Evolutionary conservation across 2,888 invertebrate genomes (phyloP).

Genomic region (Hypomecis atomaria): DNA sequence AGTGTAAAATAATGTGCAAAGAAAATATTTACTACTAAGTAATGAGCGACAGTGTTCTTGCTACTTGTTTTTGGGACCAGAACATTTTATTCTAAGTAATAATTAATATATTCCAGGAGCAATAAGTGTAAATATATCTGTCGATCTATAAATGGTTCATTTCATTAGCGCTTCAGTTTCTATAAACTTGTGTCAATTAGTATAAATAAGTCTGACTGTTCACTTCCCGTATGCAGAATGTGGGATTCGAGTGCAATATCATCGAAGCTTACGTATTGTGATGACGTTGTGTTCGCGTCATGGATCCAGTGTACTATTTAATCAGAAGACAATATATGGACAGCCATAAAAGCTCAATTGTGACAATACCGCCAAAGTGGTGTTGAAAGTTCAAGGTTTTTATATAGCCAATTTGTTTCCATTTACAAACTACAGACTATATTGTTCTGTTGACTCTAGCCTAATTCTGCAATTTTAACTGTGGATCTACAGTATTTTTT

Average conservation of each 20-base stretch:
- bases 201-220: conserved; percentile 57
- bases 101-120: no score
- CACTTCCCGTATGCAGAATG: conserved; percentile 52
- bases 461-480: no score
- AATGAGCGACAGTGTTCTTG: conserved; percentile 17
- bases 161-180: conserved; percentile 39
- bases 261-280: conserved; percentile 32
- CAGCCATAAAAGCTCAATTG: background rate
- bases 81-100: no score
- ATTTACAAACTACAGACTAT: background rate
- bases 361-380: no score
- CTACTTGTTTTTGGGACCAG: background rate
- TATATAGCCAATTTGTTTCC: background rate
- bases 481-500: no score
- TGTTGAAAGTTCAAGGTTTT: no score
- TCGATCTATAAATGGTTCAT: conserved; percentile 43
- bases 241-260: conserved; percentile 56
- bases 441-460: no score
- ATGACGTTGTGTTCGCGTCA: conserved; percentile 46
- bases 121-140: conserved; percentile 1
- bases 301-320: conserved; percentile 1
- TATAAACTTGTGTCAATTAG: conserved; percentile 51
- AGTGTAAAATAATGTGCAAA: conserved; percentile 8
- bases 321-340: background rate
- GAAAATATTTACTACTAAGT: background rate